phyloP scores from a whole-genome alignment of 2,113 vertebrate species.

The Paracanthobrama guichenoti region DNA sequence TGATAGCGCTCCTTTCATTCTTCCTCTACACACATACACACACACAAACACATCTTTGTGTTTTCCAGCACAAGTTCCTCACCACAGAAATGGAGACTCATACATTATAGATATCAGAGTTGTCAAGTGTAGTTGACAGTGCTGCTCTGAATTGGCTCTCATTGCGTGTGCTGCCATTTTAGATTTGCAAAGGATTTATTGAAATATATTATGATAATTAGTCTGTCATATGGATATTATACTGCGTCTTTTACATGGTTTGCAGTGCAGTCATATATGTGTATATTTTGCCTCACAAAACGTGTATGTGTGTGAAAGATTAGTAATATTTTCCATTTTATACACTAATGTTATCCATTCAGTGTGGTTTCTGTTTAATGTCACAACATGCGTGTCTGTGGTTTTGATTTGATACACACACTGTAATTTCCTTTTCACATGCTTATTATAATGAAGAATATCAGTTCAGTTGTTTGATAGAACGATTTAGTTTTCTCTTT shows the following conservation, averaged over 20 bases:
- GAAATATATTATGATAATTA: constrained; percentile 40
- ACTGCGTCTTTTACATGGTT: not conserved
- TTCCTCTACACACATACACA: constrained; percentile 27
- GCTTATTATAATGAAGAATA: not conserved
- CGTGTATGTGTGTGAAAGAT: constrained; percentile 11
- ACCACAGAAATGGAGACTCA: constrained; percentile 30
- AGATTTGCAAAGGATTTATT: constrained; percentile 27
- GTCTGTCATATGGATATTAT: not conserved
- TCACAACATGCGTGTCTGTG: not conserved
- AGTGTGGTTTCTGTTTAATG: constrained; percentile 13
- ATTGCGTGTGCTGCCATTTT: constrained; percentile 35
- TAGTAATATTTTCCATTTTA: not conserved
- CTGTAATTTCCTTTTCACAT: not conserved
- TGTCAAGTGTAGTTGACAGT: constrained; percentile 48
- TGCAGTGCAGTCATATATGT: constrained; percentile 13
- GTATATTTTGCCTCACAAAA: not conserved
- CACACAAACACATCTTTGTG: constrained; percentile 15
- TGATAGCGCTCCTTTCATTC: constrained; percentile 46
- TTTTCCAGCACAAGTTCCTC: constrained; percentile 26
- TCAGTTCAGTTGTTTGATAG: not conserved
- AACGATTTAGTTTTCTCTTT: not conserved
- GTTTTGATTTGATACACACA: constrained; percentile 3
- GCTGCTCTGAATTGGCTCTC: constrained; percentile 35
- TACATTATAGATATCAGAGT: constrained; percentile 52
- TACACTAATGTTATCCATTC: not conserved